Conservation (phyloP, 2,888 invertebrate species). For the Chydorus sphaericus region DNA sequence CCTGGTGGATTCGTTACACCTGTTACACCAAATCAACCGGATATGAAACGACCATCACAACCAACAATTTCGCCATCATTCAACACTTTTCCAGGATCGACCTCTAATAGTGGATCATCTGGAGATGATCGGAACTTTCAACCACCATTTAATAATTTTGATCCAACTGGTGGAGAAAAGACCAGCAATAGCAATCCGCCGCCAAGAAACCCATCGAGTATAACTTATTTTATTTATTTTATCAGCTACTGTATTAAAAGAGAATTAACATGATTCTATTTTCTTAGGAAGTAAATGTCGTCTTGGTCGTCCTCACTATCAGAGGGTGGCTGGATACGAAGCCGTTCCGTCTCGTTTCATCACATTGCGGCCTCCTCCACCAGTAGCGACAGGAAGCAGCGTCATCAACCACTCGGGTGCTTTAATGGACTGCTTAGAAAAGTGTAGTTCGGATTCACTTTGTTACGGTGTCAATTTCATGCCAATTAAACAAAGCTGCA, state of each 20-base stretch:
- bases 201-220: not conserved
- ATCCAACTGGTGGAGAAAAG: not conserved
- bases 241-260: no score
- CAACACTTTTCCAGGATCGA: no score
- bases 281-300: not conserved
- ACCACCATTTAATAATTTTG: no score
- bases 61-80: no score
- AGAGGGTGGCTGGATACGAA: conserved; percentile 28
- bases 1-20: no score
- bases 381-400: not conserved
- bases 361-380: not conserved
- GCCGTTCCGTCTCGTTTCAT: not conserved
- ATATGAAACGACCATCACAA: no score
- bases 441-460: not conserved
- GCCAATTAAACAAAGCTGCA: not conserved
- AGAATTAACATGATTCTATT: no score
- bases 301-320: conserved; percentile 26
- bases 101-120: no score
- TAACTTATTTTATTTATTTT: not conserved
- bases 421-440: not conserved
- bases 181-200: not conserved
- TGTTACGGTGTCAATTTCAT: conserved; percentile 4
- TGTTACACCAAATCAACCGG: no score
- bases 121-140: no score
- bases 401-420: not conserved